Evolutionary conservation across 2,113 vertebrate genomes (phyloP).

Genomic region (Silurus meridionalis): DNA sequence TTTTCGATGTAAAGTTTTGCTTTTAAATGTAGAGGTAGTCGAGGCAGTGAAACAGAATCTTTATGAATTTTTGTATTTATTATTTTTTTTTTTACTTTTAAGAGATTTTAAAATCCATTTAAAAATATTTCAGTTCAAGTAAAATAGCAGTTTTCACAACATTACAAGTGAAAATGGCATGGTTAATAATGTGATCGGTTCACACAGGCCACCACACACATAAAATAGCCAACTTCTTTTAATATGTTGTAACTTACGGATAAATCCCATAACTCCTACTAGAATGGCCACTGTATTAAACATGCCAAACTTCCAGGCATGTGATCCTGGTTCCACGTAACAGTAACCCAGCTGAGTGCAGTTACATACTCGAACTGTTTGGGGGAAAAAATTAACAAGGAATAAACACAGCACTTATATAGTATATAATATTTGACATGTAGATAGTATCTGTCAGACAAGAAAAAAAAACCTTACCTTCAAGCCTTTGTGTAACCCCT

Average conservation of each 20-base stretch:
- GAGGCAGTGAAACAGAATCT: background rate
- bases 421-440: background rate
- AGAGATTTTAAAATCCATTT: background rate
- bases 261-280: constrained; percentile 64
- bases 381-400: background rate
- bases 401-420: background rate
- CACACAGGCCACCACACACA: background rate
- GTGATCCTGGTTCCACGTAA: constrained; percentile 57
- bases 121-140: background rate
- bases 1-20: background rate
- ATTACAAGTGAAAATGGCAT: background rate
- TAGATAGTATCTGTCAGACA: background rate
- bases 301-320: constrained; percentile 20
- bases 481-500: constrained; percentile 62
- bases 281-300: constrained; percentile 69
- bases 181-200: background rate
- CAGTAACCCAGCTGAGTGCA: constrained; percentile 76
- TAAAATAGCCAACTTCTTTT: background rate
- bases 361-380: constrained; percentile 73
- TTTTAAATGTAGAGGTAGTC: background rate
- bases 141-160: background rate
- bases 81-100: background rate
- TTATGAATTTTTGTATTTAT: too few species aligned
- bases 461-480: constrained; percentile 60
- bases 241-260: constrained; percentile 59